Conservation (phyloP, 2,888 invertebrate species). For the Tachystola acroxantha region DNA sequence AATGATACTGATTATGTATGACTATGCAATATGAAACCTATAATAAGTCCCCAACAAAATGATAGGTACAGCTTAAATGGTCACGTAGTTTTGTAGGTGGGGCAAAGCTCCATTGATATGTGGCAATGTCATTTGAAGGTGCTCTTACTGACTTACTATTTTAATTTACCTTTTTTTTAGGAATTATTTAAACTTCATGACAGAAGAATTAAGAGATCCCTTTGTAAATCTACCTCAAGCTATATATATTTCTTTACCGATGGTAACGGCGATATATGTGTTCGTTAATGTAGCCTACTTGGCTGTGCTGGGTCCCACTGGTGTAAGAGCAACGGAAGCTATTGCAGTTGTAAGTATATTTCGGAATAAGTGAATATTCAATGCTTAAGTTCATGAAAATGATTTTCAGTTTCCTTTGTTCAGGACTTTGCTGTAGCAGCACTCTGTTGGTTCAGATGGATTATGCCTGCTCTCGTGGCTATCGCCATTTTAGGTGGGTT, state of each 20-base stretch:
- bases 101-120: too few species aligned
- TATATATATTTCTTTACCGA: constrained; percentile 92
- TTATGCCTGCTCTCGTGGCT: constrained; percentile 95
- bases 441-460: constrained; percentile 85
- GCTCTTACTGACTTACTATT: too few species aligned
- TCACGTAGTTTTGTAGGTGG: too few species aligned
- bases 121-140: too few species aligned
- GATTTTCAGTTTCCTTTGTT: constrained; percentile 15
- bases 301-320: constrained; percentile 88
- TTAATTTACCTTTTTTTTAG: constrained; percentile 50
- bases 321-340: constrained; percentile 93
- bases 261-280: constrained; percentile 93
- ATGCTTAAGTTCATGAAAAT: background rate
- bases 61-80: too few species aligned
- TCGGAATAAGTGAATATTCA: background rate
- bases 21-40: too few species aligned
- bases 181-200: constrained; percentile 96
- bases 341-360: constrained; percentile 91
- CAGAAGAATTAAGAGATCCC: constrained; percentile 92
- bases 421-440: constrained; percentile 91
- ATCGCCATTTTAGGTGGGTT: constrained; percentile 95
- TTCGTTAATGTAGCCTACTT: constrained; percentile 93
- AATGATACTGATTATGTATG: too few species aligned
- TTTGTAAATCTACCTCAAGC: constrained; percentile 93
- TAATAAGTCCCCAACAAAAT: too few species aligned